phyloP scores from a whole-genome alignment of 2,797 vertebrate species.

The Tinamus major region DNA sequence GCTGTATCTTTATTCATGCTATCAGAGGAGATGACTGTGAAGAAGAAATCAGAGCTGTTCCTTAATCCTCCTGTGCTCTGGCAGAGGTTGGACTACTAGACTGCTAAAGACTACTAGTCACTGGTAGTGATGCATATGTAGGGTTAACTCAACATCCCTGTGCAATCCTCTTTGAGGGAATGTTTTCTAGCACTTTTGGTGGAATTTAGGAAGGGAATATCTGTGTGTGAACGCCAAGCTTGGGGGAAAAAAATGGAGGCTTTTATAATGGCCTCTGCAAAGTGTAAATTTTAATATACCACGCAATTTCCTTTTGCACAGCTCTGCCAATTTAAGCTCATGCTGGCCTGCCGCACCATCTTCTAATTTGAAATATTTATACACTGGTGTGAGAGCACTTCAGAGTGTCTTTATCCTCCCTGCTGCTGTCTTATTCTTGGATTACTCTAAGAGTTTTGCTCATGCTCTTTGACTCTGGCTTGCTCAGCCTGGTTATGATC shows the following conservation, averaged over 20 bases:
- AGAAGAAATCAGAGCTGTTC: background rate
- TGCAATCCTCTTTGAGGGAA: background rate
- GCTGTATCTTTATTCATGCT: background rate
- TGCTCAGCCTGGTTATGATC: background rate
- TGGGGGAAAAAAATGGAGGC: background rate
- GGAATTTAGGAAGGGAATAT: background rate
- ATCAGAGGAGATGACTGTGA: background rate
- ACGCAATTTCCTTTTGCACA: background rate
- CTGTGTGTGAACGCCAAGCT: background rate
- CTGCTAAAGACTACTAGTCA: background rate
- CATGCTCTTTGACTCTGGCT: background rate
- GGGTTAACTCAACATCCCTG: background rate
- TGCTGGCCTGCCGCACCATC: background rate
- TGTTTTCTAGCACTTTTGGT: background rate
- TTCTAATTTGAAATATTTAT: conserved; percentile 30
- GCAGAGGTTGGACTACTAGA: background rate
- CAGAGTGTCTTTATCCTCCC: background rate
- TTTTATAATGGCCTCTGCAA: background rate
- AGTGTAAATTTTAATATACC: background rate
- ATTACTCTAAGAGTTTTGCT: background rate
- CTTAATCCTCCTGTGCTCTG: background rate
- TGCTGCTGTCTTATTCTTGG: background rate
- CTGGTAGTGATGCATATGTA: background rate
- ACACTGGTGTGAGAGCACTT: background rate
- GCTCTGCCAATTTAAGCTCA: background rate